Evolutionary conservation across 2,888 invertebrate species (phyloP).

Genomic region (Acrobasis repandana): DNA sequence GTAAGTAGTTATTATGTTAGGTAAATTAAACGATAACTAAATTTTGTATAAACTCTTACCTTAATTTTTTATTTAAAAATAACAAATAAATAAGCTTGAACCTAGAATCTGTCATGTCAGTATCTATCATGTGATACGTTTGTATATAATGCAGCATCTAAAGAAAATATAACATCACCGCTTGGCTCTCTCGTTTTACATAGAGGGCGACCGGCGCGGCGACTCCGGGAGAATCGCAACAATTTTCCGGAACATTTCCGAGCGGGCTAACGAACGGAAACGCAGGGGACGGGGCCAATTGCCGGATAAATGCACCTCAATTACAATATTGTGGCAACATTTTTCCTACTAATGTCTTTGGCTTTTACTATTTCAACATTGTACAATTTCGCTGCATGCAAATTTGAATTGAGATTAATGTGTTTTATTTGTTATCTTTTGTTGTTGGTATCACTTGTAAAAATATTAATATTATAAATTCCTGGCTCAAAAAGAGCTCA

Average conservation of each 20-base stretch:
- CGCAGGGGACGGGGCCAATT: constrained; percentile 76
- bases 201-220: constrained; percentile 48
- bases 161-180: too few relatives aligned
- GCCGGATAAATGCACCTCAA: constrained; percentile 77
- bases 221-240: constrained; percentile 66
- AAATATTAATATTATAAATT: too few relatives aligned
- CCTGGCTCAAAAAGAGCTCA: too few relatives aligned
- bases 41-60: too few relatives aligned
- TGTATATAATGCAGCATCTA: too few relatives aligned
- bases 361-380: constrained; percentile 9
- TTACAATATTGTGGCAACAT: constrained; percentile 74
- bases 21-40: too few relatives aligned
- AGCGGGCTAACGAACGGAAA: constrained; percentile 75
- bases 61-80: too few relatives aligned
- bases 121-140: too few relatives aligned
- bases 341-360: constrained; percentile 65
- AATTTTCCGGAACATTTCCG: constrained; percentile 78
- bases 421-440: neutral
- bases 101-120: too few relatives aligned
- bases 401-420: constrained; percentile 3
- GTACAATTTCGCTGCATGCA: constrained; percentile 5
- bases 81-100: too few relatives aligned
- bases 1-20: too few relatives aligned
- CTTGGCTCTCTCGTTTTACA: constrained; percentile 57
- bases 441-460: too few relatives aligned